Conservation (phyloP, 2,888 invertebrate species). For the Acanthosoma haemorrhoidale region DNA sequence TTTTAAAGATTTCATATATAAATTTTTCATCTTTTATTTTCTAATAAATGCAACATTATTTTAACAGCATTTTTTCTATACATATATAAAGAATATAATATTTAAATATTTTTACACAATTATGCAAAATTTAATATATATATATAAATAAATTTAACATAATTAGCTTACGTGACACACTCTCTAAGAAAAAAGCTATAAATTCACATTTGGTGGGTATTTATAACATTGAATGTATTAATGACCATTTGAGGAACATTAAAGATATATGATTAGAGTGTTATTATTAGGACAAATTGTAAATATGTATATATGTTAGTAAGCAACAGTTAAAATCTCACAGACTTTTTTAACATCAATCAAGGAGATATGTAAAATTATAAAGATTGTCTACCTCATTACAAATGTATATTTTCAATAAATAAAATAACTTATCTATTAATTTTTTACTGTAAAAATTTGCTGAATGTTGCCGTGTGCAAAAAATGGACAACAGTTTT, state of each 20-base stretch:
- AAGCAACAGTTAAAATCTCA: neutral
- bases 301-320: neutral
- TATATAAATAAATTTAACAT: neutral
- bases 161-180: neutral
- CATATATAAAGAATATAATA: constrained; percentile 16
- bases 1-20: constrained; percentile 12
- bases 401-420: too few species aligned
- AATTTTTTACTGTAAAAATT: too few species aligned
- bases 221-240: neutral
- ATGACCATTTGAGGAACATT: neutral
- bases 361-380: constrained; percentile 1
- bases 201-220: neutral
- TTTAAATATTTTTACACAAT: neutral
- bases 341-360: neutral
- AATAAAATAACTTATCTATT: too few species aligned
- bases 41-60: constrained; percentile 31
- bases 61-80: neutral
- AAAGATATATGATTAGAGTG: constrained; percentile 4
- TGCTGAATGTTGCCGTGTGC: too few species aligned
- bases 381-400: neutral
- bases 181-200: neutral
- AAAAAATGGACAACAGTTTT: too few species aligned
- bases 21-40: constrained; percentile 25
- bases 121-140: constrained; percentile 2
- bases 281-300: neutral